Evolutionary conservation across 2,113 vertebrate genomes (phyloP).

Genomic region (Columba livia): DNA sequence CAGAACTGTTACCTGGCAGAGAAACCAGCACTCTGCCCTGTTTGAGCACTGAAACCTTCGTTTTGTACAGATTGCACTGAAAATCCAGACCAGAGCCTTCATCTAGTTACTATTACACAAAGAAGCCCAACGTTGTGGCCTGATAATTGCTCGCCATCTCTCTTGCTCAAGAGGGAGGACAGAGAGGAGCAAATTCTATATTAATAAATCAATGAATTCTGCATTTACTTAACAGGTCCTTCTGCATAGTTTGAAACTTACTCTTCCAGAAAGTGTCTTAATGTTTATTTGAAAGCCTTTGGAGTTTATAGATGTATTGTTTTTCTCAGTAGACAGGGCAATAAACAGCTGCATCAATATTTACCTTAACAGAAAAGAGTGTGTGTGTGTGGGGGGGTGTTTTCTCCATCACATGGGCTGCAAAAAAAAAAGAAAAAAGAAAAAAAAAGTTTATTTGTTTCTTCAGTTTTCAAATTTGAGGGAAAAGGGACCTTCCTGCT

Average conservation of each 20-base stretch:
- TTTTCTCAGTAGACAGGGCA: neutral
- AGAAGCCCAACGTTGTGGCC: neutral
- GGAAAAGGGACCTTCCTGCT: neutral
- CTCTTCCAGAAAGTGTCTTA: neutral
- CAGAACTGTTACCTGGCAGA: neutral
- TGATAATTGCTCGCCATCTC: neutral
- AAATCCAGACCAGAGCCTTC: neutral
- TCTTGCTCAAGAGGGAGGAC: neutral
- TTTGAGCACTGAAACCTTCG: neutral
- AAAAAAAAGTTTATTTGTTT: neutral
- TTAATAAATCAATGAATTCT: neutral
- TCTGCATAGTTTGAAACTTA: neutral
- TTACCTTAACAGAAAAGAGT: neutral
- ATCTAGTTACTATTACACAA: neutral
- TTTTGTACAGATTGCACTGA: neutral
- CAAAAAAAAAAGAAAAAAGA: neutral
- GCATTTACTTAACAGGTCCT: neutral
- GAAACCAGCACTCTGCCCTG: neutral
- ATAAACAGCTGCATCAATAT: constrained; percentile 48
- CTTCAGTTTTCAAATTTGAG: neutral
- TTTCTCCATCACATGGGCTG: neutral
- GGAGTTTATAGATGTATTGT: neutral
- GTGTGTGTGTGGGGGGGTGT: neutral
- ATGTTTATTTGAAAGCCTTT: neutral
- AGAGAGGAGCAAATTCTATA: neutral